phyloP scores from a whole-genome alignment of 2,113 vertebrate species.

The Entomyzon cyanotis region DNA sequence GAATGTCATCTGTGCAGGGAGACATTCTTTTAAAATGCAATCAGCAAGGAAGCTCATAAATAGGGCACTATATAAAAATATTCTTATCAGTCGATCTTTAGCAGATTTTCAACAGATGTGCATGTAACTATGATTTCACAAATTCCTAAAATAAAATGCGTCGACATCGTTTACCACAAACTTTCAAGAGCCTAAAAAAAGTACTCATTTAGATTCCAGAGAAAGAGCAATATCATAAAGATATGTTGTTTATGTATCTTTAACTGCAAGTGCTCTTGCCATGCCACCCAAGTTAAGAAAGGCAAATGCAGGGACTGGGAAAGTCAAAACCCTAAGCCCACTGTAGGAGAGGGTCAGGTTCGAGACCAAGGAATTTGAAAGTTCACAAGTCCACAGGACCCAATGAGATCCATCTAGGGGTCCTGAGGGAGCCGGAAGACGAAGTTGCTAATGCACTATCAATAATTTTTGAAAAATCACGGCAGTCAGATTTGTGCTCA shows the following conservation, averaged over 20 bases:
- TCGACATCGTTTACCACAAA: neutral
- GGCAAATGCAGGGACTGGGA: neutral
- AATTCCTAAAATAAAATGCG: slow-evolving; percentile 20
- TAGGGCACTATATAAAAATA: slow-evolving; percentile 16
- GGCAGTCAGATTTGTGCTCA: neutral
- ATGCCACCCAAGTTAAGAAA: neutral
- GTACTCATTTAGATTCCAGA: neutral
- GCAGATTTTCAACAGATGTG: slow-evolving; percentile 26
- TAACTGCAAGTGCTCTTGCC: neutral
- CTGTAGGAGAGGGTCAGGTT: neutral
- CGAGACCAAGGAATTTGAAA: accelerated
- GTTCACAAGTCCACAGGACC: neutral
- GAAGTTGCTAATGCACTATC: neutral
- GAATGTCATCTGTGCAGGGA: slow-evolving; percentile 42
- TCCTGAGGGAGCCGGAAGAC: neutral
- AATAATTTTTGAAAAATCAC: neutral
- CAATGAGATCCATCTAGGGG: neutral
- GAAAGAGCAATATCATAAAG: neutral
- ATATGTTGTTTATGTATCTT: neutral
- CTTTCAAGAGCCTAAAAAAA: neutral
- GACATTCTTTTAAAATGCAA: slow-evolving; percentile 18
- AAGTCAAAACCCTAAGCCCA: neutral
- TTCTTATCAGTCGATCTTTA: neutral
- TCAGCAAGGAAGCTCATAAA: slow-evolving; percentile 37
- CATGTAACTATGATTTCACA: slow-evolving; percentile 20